phyloP scores from a whole-genome alignment of 2,113 vertebrate genomes.

The Malurus alboscapulatus region DNA sequence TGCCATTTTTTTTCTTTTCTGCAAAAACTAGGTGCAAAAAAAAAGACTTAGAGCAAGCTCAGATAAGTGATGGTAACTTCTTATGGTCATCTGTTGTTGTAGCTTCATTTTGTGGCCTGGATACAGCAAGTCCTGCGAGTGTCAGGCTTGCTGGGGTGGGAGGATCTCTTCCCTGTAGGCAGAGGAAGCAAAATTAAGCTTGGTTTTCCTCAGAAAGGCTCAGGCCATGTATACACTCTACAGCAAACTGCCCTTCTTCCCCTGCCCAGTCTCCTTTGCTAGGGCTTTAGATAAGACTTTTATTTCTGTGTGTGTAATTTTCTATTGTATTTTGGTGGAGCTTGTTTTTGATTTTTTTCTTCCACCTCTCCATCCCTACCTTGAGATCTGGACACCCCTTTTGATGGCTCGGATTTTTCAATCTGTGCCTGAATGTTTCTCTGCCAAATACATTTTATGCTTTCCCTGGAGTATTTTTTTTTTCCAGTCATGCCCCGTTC shows the following conservation, averaged over 20 bases:
- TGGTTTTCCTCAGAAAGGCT: not conserved
- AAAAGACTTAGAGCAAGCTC: not conserved
- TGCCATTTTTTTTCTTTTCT: not conserved
- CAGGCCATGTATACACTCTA: not conserved
- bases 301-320: not conserved
- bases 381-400: not conserved
- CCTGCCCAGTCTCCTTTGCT: not conserved
- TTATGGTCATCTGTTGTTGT: accelerated
- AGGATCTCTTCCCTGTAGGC: not conserved
- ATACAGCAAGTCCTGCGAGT: not conserved
- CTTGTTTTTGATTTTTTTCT: not conserved
- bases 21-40: not conserved
- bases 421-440: not conserved
- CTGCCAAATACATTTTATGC: not conserved
- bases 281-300: not conserved
- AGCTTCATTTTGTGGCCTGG: not conserved
- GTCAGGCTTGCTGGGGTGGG: not conserved
- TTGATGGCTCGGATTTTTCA: not conserved
- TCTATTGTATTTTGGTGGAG: not conserved
- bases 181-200: not conserved
- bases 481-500: not conserved
- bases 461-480: not conserved
- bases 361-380: not conserved
- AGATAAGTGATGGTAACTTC: not conserved
- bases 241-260: not conserved